Evolutionary conservation across 2,888 invertebrate species (phyloP), one percentile per base, ranked within the genome.

Genomic region (Miltochrista miniata): DNA sequence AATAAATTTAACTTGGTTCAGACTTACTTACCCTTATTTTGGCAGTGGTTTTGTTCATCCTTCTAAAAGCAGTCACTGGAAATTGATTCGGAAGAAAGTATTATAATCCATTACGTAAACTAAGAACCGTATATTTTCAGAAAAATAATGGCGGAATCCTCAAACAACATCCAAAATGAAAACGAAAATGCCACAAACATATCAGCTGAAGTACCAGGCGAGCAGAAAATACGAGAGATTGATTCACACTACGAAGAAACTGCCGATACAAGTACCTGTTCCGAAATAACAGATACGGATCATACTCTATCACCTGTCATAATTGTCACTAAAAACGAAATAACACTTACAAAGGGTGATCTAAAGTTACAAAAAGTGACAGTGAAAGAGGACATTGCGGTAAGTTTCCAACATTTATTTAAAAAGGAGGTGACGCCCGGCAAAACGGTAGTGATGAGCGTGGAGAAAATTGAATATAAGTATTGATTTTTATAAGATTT

Each of bases 331-430:
- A 87, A 83, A 54, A 76, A 83, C 1, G 90, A 90, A 59, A 66
- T 80, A 0, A 71, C 77, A 0, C 73, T 81, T 1, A 81, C 78
- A 0, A 90, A 88, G 56, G 85, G 81, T 0, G 86, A 84, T 35
- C 9, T 85, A 53, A 88, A 82, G 45, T 58, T 84, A 0, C 86
- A 88, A 42, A 89, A 87, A 61, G 69, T 90, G 0, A 74, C 83
- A 0, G 85, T 89, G 0, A 79, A 81, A 0, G 90, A 90, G 53
- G 81, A 90, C 12, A 73, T 90, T 0, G 77, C 88, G 62, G 78
- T 89, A 54, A 86, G 82, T 59, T 87, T 75, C 54, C 78, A 83
- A 55, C 84, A 90, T 72, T 70, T 90, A 68, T 87, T 88, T 63
- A 88, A 82, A 63, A 87, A 86, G 47, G 71, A 83, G 38, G 77